Evolutionary conservation across 2,797 vertebrate species (phyloP), one percentile per base, ranked within the genome.

Genomic region (Sebastes oblongus): DNA sequence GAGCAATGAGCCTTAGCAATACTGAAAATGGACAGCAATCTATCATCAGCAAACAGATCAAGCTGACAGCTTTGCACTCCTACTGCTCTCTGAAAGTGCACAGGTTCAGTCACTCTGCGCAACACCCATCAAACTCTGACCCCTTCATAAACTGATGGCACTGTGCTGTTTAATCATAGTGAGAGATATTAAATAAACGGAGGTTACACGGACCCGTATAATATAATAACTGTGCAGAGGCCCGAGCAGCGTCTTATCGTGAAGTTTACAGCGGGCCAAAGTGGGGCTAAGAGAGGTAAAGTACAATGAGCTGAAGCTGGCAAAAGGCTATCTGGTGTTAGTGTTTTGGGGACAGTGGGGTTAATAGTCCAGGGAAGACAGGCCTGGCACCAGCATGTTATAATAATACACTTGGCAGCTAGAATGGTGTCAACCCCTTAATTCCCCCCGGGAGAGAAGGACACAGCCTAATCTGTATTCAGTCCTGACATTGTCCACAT

Each of bases 401-500:
- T 96, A 94, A 96, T 97, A 98, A 98, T 98, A 97, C 97, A 97
- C 96, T 96, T 96, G 97, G 97, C 97, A 97, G 97, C 94, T 90
- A 95, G 96, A 96, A 96, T 96, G 93, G 96, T 97, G 96, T 98
- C 96, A 95, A 97, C 97, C 97, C 97, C 97, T 97, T 97, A 97
- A 98, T 98, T 98, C 98, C 97, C 97, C 96, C 80, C 92, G 97
- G 97, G 97, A 98, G 96, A 96, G 97, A 98, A 99, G 98, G 98
- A 98, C 98, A 98, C 95, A 96, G 96, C 96, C 97, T 99, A 97
- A 99, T 99, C 97, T 98, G 98, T 98, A 99, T 99, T 98, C 98
- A 98, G 98, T 97, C 96, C 97, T 99, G 98, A 98, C 98, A 99
- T 98, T 99, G 98, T 98, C 97, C 97, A 97, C 96, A 99, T 98